These are phyloP conservation scores for Drosophila yooni DNA, from an alignment of 2,888 invertebrate genomes.

Conservation along the genomic window DNA sequence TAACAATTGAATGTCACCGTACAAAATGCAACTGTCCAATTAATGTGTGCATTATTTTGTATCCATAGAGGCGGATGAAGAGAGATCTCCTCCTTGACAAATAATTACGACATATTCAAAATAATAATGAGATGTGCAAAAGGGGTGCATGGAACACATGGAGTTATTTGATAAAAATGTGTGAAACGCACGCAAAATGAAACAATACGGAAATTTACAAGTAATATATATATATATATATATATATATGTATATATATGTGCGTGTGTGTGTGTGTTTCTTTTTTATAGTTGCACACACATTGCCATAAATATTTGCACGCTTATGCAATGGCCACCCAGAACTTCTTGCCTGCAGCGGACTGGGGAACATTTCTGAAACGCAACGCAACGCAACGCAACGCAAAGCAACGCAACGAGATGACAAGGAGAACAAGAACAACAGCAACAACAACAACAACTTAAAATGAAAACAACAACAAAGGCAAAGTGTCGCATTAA, in stretches of 20 bases:
- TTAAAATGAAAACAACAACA: conserved; percentile 7
- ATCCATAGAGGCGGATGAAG: not conserved
- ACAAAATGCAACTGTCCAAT: not conserved
- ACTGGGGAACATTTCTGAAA: not conserved
- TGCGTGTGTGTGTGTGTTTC: not conserved
- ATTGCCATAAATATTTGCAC: conserved; percentile 61
- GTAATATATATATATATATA: not conserved
- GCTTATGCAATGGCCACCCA: conserved; percentile 66
- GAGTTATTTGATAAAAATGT: not conserved
- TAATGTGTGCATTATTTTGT: not conserved
- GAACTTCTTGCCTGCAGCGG: conserved; percentile 38
- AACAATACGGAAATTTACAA: not conserved
- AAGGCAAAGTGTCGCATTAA: conserved; percentile 68
- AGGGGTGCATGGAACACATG: not conserved
- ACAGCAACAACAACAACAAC: conserved; percentile 13
- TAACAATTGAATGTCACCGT: not conserved
- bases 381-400: not conserved
- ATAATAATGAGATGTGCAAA: not conserved
- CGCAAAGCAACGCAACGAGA: conserved; percentile 11
- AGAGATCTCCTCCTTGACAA: not conserved
- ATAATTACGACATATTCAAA: not conserved
- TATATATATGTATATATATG: not conserved
- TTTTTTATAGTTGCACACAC: conserved; percentile 17
- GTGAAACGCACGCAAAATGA: not conserved
- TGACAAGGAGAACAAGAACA: conserved; percentile 15